Base-by-base conservation (phyloP, 2,888 invertebrate species). In the Elgonia sp. region DNA sequence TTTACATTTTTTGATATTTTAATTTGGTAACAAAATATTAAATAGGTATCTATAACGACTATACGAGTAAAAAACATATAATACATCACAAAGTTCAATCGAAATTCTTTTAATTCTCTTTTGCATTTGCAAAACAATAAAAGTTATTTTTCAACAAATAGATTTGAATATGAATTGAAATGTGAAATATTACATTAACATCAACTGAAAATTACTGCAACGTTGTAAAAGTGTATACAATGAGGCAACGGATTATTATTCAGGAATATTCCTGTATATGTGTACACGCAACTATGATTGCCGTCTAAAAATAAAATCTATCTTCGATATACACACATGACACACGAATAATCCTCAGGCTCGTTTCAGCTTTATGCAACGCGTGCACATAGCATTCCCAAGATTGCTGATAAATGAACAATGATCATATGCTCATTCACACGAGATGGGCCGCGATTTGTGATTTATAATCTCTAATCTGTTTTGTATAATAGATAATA, bases 381-480 rank as follows among this genome's bases (percentile, higher is more conserved):
- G 60, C 75, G 60, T 39, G 67, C 62, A 46, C n/a, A n/a, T n/a
- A 55, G 70, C 76, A 76, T 84, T 76, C 67, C 55, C 84, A 69
- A 84, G 84, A 84, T 84, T 70, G 73, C n/a, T 62, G 84, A 84
- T 76, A 84, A 76, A 84, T 84, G 69, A 84, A 84, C 84, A 84
- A 84, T 84, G 76, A 75, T 82, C 46, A 40, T 67, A 75, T 57
- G 75, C 55, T 57, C 67, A 57, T 82, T 82, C 82, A 67, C 82
- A 82, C 82, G 82, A 55, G 55, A 82, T 67, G 60, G 46, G 55
- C 57, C 67, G 39, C 12, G 29, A 8, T 60, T 83, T 57, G 18
- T 83, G 83, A 81, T 76, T 76, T 63, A 63, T 63, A 16, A 63
- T 39, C 63, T 63, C n/a, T 39, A 63, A 63, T 63, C 67, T 67